These are phyloP conservation scores for Mactra quadrangularis DNA, from an alignment of 1,140 invertebrate species.

Conservation along the genomic window DNA sequence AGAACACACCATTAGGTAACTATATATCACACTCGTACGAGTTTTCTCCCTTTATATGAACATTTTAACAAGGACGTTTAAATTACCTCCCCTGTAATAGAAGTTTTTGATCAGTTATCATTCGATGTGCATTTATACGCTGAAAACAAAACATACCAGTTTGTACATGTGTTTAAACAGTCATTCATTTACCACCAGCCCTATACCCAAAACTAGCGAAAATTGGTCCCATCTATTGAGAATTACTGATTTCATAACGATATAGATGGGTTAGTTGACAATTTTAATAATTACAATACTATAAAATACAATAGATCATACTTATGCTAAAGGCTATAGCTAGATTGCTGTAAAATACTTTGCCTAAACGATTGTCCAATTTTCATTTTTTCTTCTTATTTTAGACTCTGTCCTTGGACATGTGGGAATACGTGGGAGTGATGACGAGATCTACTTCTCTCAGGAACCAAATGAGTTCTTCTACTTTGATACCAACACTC, in stretches of 20 bases:
- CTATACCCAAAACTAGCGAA: no score
- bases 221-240: no score
- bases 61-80: neutral
- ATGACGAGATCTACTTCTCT: neutral
- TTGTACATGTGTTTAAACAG: neutral
- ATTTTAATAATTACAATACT: no score
- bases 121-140: neutral
- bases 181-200: no score
- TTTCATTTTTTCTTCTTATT: neutral
- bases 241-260: no score
- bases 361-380: no score
- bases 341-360: no score
- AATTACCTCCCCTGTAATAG: neutral
- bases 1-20: neutral
- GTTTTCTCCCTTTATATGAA: neutral
- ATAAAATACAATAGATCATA: no score
- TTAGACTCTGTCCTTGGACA: conserved; percentile 27
- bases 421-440: conserved; percentile 18
- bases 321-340: no score
- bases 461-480: neutral
- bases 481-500: conserved; percentile 9
- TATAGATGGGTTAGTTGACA: no score
- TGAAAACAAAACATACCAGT: neutral
- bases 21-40: neutral
- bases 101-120: no score